Percentiles rank a stretch among this genome's conserved stretches.
Evolutionary conservation across 2,113 vertebrate species (phyloP).

Genomic region (Channa maculata): DNA sequence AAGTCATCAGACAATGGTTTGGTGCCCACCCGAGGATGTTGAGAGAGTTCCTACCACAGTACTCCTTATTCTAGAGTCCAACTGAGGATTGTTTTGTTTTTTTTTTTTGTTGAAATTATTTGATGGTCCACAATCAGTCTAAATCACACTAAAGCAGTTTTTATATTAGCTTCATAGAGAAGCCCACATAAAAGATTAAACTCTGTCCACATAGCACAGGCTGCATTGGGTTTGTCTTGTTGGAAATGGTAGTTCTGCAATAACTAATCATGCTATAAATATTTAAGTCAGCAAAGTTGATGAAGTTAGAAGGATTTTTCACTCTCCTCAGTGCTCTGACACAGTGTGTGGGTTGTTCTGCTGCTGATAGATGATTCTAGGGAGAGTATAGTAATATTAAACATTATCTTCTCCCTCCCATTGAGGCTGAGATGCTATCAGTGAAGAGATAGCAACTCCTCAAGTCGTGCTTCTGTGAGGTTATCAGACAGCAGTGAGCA

Average conservation of each 20-base stretch:
- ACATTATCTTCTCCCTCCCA: slow-evolving; percentile 38
- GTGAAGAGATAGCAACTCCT: slow-evolving; percentile 13
- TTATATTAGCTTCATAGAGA: too few species aligned
- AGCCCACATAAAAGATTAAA: neutral
- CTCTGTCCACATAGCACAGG: neutral
- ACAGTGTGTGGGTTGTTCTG: neutral
- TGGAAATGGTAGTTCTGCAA: neutral
- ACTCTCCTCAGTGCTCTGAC: slow-evolving; percentile 16
- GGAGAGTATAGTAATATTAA: slow-evolving; percentile 26
- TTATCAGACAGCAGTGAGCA: slow-evolving; percentile 22
- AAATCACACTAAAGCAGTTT: too few species aligned
- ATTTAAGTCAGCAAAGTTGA: slow-evolving; percentile 7
- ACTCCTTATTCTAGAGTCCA: too few species aligned
- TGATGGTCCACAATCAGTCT: too few species aligned
- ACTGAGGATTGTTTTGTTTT: too few species aligned
- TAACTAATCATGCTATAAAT: slow-evolving; percentile 8
- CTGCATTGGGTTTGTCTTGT: neutral
- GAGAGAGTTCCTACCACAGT: too few species aligned
- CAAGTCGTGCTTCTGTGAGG: neutral
- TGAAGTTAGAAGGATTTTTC: neutral
- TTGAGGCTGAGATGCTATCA: slow-evolving; percentile 29
- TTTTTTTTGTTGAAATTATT: too few species aligned
- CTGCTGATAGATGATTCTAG: slow-evolving; percentile 9
- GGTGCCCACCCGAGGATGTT: too few species aligned
- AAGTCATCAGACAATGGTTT: too few species aligned